A percentile compares a stretch with the other conserved stretches of the same genome.
Evolutionary conservation across 1,140 invertebrate species (phyloP).

Genomic region (Oedothorax gibbosus): DNA sequence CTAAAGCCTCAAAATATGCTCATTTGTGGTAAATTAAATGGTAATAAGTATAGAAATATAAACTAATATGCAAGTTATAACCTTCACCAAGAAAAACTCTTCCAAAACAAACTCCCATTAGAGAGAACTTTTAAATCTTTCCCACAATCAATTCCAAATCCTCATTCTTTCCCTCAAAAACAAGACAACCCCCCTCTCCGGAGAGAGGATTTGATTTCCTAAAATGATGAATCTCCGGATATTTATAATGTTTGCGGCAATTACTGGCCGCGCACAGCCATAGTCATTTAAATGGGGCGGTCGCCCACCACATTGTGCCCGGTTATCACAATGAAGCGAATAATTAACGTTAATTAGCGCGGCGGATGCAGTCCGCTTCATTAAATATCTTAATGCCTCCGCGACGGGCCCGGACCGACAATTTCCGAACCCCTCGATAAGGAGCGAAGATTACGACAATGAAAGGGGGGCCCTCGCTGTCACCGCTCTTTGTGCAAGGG

Average conservation of each 20-base stretch:
- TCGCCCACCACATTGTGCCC: conserved; percentile 25
- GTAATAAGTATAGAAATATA: too few relatives aligned
- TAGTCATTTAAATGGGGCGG: conserved; percentile 53
- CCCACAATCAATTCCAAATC: too few relatives aligned
- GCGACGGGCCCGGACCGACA: conserved; percentile 25
- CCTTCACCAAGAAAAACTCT: too few relatives aligned
- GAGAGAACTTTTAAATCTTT: too few relatives aligned
- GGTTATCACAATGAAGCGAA: conserved; percentile 55
- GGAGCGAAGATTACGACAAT: conserved; percentile 48
- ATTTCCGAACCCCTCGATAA: conserved; percentile 56
- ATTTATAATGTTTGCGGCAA: conserved; percentile 59
- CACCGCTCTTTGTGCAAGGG: conserved; percentile 34
- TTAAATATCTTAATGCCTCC: conserved; percentile 57
- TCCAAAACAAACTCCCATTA: too few relatives aligned
- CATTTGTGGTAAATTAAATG: too few relatives aligned
- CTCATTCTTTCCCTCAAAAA: not conserved
- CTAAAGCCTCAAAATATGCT: too few relatives aligned
- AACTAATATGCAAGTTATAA: too few relatives aligned
- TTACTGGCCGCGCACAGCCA: conserved; percentile 45
- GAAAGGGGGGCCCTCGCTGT: conserved; percentile 19
- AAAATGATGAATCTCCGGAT: conserved; percentile 57
- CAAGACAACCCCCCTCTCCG: not conserved
- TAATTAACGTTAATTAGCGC: conserved; percentile 58
- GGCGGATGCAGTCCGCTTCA: conserved; percentile 49
- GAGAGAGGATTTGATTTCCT: conserved; percentile 52